These are phyloP conservation scores for Anarhynchus alexandrinus DNA, from an alignment of 2,113 vertebrate species.

Conservation along the genomic window DNA sequence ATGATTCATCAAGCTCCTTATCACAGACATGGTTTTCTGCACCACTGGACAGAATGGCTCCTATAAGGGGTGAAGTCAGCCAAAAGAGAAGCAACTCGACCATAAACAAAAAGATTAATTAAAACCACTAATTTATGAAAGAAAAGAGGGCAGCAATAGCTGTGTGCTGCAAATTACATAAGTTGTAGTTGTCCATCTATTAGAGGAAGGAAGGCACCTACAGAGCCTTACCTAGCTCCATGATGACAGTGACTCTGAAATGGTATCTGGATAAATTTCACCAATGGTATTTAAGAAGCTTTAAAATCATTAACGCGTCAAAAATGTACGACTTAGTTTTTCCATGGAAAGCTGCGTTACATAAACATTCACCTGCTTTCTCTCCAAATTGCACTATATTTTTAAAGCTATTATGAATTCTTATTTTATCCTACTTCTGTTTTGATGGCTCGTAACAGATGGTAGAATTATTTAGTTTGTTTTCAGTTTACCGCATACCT, in stretches of 20 bases:
- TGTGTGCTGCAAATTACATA: background rate
- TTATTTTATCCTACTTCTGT: conserved; percentile 42
- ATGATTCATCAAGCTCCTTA: conserved; percentile 20
- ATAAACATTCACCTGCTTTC: conserved; percentile 51
- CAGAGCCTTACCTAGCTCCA: background rate
- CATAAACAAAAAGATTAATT: conserved; percentile 39
- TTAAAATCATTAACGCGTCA: background rate
- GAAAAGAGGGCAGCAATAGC: background rate
- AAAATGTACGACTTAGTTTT: background rate
- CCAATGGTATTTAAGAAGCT: background rate
- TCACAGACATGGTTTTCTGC: conserved; percentile 21
- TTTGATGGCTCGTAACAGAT: conserved; percentile 21
- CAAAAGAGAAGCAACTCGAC: background rate
- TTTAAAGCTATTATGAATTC: conserved; percentile 47
- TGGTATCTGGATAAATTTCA: background rate
- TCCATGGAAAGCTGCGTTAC: background rate
- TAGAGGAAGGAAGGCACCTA: background rate
- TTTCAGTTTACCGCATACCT: background rate
- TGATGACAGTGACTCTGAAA: background rate
- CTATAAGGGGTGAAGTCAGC: conserved; percentile 36
- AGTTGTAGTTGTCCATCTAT: background rate
- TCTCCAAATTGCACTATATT: background rate
- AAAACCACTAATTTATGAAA: conserved; percentile 15
- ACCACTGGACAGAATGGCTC: background rate
- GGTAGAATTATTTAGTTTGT: conserved; percentile 28